Percentiles rank a stretch among this genome's conserved stretches.
Conservation (phyloP, 2,797 vertebrate genomes). For the Todus mexicanus region DNA sequence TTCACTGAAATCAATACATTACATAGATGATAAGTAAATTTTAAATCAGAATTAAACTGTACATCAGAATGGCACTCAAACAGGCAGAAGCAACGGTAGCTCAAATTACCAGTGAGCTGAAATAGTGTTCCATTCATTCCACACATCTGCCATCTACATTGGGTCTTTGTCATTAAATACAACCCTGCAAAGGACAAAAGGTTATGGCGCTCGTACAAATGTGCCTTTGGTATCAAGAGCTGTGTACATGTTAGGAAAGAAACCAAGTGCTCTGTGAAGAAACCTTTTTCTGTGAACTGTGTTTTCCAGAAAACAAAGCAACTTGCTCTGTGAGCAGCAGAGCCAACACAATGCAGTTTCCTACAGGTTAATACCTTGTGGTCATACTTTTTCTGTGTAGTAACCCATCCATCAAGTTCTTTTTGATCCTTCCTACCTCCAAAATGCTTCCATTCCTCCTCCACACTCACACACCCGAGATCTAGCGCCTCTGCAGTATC, state of each 20-base stretch:
- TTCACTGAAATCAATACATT: not conserved
- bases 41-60: not conserved
- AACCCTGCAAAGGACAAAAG: not conserved
- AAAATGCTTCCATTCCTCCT: not conserved
- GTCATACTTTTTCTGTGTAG: not conserved
- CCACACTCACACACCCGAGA: fast-evolving
- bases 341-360: not conserved
- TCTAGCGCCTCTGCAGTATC: not conserved
- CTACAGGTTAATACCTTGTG: not conserved
- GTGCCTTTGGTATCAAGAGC: not conserved
- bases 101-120: not conserved
- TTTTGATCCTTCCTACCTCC: not conserved
- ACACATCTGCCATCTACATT: not conserved
- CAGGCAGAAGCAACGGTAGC: not conserved
- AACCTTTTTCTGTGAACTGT: not conserved
- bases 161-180: not conserved
- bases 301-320: not conserved
- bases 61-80: not conserved
- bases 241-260: not conserved
- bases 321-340: not conserved
- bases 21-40: not conserved
- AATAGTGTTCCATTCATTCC: not conserved
- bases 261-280: not conserved
- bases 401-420: not conserved
- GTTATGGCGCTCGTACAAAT: not conserved